phyloP scores from a whole-genome alignment of 1,140 invertebrate genomes.

The Cydia amplana region DNA sequence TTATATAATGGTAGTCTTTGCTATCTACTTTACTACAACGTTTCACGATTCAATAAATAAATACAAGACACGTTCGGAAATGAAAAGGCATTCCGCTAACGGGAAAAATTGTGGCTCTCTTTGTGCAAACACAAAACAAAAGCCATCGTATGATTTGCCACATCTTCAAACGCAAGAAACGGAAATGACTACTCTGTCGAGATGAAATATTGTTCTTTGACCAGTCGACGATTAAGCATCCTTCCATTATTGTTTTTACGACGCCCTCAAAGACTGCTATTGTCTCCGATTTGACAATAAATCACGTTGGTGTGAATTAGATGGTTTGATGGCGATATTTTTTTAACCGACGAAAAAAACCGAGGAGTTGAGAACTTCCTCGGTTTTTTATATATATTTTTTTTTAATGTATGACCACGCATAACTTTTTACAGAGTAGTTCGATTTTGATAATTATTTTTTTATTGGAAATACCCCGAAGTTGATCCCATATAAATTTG shows the following conservation, averaged over 20 bases:
- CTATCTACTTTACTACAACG: not conserved
- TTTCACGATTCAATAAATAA: not conserved
- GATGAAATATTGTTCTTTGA: constrained; percentile 4
- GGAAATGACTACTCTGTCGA: constrained; percentile 5
- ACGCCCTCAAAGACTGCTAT: constrained; percentile 8
- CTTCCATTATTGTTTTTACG: constrained; percentile 30
- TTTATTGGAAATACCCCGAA: too few species aligned
- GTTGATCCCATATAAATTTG: too few species aligned
- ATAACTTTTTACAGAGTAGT: too few species aligned
- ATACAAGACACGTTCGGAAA: not conserved
- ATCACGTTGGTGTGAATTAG: constrained; percentile 19
- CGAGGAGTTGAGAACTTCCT: too few species aligned
- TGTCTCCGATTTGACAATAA: constrained; percentile 29
- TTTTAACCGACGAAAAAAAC: too few species aligned
- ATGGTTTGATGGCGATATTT: not conserved
- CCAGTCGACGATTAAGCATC: constrained; percentile 20
- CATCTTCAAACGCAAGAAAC: not conserved
- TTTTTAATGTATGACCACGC: too few species aligned
- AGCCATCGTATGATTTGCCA: constrained; percentile 10
- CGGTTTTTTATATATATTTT: too few species aligned
- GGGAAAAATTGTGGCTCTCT: not conserved
- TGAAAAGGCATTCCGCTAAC: constrained; percentile 7
- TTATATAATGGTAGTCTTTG: not conserved
- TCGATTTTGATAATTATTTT: too few species aligned
- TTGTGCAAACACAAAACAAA: not conserved